Conservation (phyloP, 2,888 invertebrate genomes). For the Dendrolimus pini region DNA sequence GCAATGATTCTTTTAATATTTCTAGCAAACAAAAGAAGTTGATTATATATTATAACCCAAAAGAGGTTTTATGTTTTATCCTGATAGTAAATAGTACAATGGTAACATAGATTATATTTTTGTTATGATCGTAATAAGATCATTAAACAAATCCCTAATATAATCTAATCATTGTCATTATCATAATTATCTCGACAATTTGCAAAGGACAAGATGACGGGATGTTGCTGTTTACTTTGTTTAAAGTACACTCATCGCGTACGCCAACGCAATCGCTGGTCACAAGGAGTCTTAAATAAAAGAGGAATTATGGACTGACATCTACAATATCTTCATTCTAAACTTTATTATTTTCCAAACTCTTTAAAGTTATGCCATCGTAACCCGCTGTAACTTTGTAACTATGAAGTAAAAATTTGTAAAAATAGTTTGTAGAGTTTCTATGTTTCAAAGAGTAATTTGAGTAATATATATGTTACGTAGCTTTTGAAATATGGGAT, state of each 20-base stretch:
- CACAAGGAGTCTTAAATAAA: slow-evolving; percentile 3
- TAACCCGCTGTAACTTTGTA: too few relatives aligned
- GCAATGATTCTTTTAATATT: too few relatives aligned
- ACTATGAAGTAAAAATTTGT: too few relatives aligned
- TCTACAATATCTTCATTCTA: not conserved
- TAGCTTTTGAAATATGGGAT: too few relatives aligned
- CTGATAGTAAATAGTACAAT: too few relatives aligned
- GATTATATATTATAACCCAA: too few relatives aligned
- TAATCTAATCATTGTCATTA: not conserved
- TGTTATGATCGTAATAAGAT: not conserved
- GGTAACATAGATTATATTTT: too few relatives aligned
- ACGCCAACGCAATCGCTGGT: slow-evolving; percentile 28
- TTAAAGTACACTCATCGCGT: slow-evolving; percentile 33
- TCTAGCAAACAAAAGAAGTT: too few relatives aligned
- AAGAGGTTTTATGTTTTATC: too few relatives aligned
- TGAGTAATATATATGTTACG: too few relatives aligned
- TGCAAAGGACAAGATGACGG: slow-evolving; percentile 36
- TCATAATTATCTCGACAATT: slow-evolving; percentile 26
- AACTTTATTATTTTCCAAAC: slow-evolving; percentile 3
- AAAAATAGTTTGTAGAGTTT: too few relatives aligned
- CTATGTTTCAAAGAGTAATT: too few relatives aligned
- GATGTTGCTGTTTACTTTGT: slow-evolving; percentile 54
- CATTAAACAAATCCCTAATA: slow-evolving; percentile 3
- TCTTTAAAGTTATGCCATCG: slow-evolving; percentile 4
- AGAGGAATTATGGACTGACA: slow-evolving; percentile 6